Percentiles rank a stretch among this genome's conserved stretches.
Conservation (phyloP, 2,113 vertebrate genomes). For the Alouatta palliata region DNA sequence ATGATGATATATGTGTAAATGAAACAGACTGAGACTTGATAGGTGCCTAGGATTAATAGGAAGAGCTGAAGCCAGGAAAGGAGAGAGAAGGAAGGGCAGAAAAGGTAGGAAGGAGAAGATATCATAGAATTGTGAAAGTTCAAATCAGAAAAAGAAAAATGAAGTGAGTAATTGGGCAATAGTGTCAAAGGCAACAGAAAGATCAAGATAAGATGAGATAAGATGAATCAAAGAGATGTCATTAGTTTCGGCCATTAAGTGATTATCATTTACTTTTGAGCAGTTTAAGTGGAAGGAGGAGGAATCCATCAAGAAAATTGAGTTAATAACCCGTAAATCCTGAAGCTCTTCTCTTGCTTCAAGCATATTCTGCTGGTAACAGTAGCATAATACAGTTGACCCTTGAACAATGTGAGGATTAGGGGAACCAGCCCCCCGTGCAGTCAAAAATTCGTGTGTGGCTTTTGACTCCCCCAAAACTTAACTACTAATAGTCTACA, state of each 20-base stretch:
- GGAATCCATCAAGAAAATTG: neutral
- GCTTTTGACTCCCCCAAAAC: neutral
- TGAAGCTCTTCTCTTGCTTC: neutral
- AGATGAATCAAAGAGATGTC: neutral
- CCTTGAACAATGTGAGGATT: neutral
- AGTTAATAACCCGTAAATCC: neutral
- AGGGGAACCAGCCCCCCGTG: neutral
- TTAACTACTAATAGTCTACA: neutral
- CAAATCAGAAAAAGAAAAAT: neutral
- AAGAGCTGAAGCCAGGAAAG: neutral
- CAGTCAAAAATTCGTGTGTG: neutral
- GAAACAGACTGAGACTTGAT: conserved; percentile 9
- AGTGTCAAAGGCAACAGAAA: neutral
- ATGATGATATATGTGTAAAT: neutral
- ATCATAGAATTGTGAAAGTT: neutral
- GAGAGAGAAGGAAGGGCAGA: neutral
- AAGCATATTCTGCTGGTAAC: neutral
- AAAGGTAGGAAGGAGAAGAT: neutral
- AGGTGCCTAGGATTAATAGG: neutral
- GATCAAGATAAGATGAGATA: neutral
- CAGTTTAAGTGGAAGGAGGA: neutral
- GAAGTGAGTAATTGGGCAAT: neutral
- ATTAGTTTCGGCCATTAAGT: neutral
- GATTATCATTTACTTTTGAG: neutral
- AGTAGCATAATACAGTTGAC: neutral